phyloP scores from a whole-genome alignment of 2,113 vertebrate genomes.

The Megaptera novaeangliae region DNA sequence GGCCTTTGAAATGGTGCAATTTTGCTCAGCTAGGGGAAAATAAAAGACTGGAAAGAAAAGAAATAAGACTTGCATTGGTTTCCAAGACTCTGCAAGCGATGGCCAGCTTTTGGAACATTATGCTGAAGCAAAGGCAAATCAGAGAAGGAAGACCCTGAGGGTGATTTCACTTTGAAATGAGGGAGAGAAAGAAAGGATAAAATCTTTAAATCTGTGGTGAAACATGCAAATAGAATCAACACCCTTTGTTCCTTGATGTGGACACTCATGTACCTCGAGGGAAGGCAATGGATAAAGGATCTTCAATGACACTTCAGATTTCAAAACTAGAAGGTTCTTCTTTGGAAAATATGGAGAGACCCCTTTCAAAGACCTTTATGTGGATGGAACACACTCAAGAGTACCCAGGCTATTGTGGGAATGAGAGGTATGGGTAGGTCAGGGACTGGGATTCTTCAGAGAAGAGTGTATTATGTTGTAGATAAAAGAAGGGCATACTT shows the following conservation, averaged over 20 bases:
- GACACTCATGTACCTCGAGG: background rate
- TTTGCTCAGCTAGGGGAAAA: background rate
- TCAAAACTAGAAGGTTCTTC: background rate
- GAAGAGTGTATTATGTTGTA: background rate
- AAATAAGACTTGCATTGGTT: background rate
- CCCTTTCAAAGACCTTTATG: background rate
- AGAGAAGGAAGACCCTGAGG: background rate
- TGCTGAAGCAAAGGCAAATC: background rate
- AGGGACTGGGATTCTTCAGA: background rate
- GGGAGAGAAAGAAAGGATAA: background rate
- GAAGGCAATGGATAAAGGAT: background rate
- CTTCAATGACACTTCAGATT: background rate
- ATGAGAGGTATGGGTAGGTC: background rate
- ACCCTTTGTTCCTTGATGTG: background rate
- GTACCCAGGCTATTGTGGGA: background rate
- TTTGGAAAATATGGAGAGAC: background rate
- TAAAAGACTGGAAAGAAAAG: background rate
- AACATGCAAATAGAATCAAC: background rate
- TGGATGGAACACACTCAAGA: background rate
- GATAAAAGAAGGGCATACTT: slow-evolving; percentile 13
- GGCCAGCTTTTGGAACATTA: background rate
- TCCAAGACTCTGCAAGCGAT: background rate
- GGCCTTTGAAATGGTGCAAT: background rate
- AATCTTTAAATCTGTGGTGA: background rate
- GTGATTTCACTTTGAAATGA: slow-evolving; percentile 7